Evolutionary conservation across 2,888 invertebrate genomes (phyloP), one percentile per base, ranked within the genome.

Genomic region (Euzophera pinguis): DNA sequence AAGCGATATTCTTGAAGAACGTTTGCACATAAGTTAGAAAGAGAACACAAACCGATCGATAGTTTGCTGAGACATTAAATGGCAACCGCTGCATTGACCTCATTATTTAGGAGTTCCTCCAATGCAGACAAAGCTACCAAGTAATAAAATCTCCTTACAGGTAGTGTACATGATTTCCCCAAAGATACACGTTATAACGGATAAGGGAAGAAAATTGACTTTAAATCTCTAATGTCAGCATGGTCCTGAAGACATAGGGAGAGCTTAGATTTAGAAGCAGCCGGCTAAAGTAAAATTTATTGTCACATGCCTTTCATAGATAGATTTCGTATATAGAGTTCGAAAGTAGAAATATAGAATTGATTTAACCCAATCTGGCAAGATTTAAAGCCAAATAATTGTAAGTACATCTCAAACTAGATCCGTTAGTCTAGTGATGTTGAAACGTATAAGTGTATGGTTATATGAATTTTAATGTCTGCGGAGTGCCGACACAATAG

Each of bases 31-130:
- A 72, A 72, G 84, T 65, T 73, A 80, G 88, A 89, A 81, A 86
- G 90, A 86, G 90, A 89, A 80, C 78, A 76, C 79, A 73, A 74
- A 82, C 67, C 75, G 85, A 88, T 89, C 90, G 79, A 88, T 89
- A 87, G 77, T 84, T 86, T 84, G 77, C 79, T 78, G 79, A 86
- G 83, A 84, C 81, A 83, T 84, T 84, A 82, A 87, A 84, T 79
- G 78, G 83, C 80, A 84, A 84, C 76, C 72, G 78, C 85, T 88
- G 90, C 89, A 89, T 82, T 88, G 90, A 78, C 88, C 87, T 87
- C 83, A 80, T 84, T 87, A 83, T 81, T 84, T 78, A 84, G 83
- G 76, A 76, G 73, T 80, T 82, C 69, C 75, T 78, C 78, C 67
- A 64, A 65, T 76, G 78, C 78, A 73, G 61, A 64, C 55, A 62